Conservation (phyloP, 1,140 invertebrate species). For the Notospermus geniculatus region DNA sequence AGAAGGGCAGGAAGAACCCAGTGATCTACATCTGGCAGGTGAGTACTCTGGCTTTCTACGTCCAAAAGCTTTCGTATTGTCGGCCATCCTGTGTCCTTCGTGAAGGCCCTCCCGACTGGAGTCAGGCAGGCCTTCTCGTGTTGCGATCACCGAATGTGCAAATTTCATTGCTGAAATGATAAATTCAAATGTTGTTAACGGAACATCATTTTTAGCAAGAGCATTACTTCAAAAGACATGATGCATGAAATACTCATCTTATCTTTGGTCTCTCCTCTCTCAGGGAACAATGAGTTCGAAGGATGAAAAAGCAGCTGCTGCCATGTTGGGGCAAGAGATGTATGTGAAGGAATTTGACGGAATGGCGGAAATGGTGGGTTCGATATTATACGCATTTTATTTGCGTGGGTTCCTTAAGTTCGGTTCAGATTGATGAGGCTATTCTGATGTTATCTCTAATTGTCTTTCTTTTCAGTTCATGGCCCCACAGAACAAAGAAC, state of each 20-base stretch:
- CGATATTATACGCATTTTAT: slow-evolving; percentile 2
- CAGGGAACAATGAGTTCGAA: slow-evolving; percentile 37
- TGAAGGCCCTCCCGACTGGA: neutral
- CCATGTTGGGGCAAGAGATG: slow-evolving; percentile 34
- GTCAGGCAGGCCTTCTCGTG: neutral
- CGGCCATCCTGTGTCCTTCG: neutral
- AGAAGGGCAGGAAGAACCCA: slow-evolving; percentile 23
- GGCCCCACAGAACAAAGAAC: slow-evolving; percentile 40
- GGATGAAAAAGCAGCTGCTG: slow-evolving; percentile 37
- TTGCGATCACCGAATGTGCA: too few species aligned
- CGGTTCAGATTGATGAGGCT: too few species aligned
- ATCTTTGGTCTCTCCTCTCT: too few species aligned
- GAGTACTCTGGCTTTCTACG: slow-evolving; percentile 24
- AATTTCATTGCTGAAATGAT: too few species aligned
- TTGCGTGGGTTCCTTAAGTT: too few species aligned
- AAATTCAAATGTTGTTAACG: too few species aligned
- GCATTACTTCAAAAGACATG: too few species aligned
- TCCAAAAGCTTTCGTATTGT: too few species aligned
- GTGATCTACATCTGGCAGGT: slow-evolving; percentile 56
- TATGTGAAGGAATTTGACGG: slow-evolving; percentile 34
- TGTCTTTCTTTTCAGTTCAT: slow-evolving; percentile 57
- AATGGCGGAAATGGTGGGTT: slow-evolving; percentile 34
- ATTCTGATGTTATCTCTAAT: too few species aligned
- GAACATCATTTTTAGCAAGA: too few species aligned
- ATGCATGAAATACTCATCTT: too few species aligned